Evolutionary conservation across 2,797 vertebrate species (phyloP).

Genomic region (Hippocampus kuda): DNA sequence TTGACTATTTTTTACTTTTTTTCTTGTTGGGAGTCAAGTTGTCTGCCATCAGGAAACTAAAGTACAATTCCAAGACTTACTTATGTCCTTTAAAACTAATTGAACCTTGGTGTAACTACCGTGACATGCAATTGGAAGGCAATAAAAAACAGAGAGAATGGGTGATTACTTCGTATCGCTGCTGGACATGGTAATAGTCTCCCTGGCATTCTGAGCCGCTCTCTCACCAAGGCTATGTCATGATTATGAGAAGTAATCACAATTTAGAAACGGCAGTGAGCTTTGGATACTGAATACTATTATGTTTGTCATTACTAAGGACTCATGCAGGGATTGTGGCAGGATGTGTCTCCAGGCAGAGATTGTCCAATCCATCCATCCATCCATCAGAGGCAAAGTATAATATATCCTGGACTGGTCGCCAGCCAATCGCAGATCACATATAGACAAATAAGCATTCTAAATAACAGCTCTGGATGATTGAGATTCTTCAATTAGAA

Average conservation of each 20-base stretch:
- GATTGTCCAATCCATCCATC: not conserved
- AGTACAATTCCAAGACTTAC: conserved; percentile 45
- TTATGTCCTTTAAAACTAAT: conserved; percentile 67
- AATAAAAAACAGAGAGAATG: conserved; percentile 62
- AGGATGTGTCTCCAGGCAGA: conserved; percentile 24
- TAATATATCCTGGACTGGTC: not conserved
- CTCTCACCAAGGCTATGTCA: conserved; percentile 40
- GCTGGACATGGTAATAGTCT: conserved; percentile 57
- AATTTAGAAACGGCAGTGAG: conserved; percentile 39
- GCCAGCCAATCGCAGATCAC: conserved; percentile 23
- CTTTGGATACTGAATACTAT: conserved; percentile 43
- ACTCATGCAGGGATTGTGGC: conserved; percentile 32
- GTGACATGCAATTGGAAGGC: conserved; percentile 54
- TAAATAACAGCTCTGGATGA: not conserved
- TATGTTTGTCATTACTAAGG: conserved; percentile 42
- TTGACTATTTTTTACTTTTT: conserved; percentile 30
- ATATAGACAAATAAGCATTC: not conserved
- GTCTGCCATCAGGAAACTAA: conserved; percentile 35
- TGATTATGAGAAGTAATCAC: conserved; percentile 46
- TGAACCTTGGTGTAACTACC: conserved; percentile 58
- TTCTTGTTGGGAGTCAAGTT: conserved; percentile 29
- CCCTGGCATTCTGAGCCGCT: conserved; percentile 31
- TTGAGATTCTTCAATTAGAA: not conserved
- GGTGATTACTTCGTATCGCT: conserved; percentile 64
- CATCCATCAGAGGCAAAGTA: not conserved